phyloP scores from a whole-genome alignment of 2,888 invertebrate species.

The Apodemia zela region DNA sequence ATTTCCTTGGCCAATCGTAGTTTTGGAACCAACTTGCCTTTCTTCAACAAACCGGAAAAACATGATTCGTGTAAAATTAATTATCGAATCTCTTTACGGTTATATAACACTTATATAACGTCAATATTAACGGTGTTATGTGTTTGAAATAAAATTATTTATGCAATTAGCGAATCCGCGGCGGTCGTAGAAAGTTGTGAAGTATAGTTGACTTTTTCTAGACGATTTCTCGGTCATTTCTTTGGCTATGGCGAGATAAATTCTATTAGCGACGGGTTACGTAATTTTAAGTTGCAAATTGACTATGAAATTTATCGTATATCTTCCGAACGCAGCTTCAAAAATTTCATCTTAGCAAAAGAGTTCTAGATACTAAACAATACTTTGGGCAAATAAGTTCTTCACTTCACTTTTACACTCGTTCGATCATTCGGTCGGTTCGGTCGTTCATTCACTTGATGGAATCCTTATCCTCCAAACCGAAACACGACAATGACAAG shows the following conservation, averaged over 20 bases:
- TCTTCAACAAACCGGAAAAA: slow-evolving; percentile 15
- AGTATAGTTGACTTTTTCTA: neutral
- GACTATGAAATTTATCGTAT: slow-evolving; percentile 5
- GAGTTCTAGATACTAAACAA: no score
- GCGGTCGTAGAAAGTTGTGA: slow-evolving; percentile 12
- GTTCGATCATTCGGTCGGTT: no score
- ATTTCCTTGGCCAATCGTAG: neutral
- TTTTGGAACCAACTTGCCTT: neutral
- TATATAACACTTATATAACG: slow-evolving; percentile 6
- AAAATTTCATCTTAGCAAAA: no score
- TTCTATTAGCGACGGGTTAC: slow-evolving; percentile 7
- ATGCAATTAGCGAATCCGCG: slow-evolving; percentile 14
- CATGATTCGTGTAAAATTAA: slow-evolving; percentile 14
- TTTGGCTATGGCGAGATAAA: slow-evolving; percentile 7
- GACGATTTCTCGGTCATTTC: slow-evolving; percentile 10
- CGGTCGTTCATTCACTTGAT: no score
- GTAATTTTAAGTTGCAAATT: slow-evolving; percentile 3
- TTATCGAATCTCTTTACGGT: slow-evolving; percentile 16
- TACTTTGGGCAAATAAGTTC: no score
- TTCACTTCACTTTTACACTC: no score
- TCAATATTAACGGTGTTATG: slow-evolving; percentile 15
- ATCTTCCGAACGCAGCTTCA: neutral
- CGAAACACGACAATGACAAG: no score
- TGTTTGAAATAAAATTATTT: slow-evolving; percentile 15
- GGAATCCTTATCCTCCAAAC: no score